Evolutionary conservation across 2,113 vertebrate species (phyloP), one percentile per base, ranked within the genome.

Genomic region (Poeciliopsis turrubarensis): DNA sequence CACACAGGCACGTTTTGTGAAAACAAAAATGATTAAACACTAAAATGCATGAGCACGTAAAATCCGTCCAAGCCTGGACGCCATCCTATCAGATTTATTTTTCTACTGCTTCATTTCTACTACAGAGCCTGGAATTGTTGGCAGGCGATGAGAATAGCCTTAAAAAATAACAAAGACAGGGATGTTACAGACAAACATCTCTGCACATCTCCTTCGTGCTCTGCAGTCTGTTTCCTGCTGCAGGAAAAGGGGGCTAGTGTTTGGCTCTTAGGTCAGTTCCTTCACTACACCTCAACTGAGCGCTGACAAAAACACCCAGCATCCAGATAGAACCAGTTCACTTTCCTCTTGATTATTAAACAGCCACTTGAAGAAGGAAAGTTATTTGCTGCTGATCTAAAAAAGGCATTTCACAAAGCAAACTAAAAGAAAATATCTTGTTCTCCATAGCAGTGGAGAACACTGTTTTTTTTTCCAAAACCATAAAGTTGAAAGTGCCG

Each of bases 171-270:
- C 84, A 90, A 87, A 84, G 66, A 68, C 78, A 77, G 80, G 86
- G 87, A 88, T 72, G 81, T 83, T 73, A 79, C 69, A 92, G 83
- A 83, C 86, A 90, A 89, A 91, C 88, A 85, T 86, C 75, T 89
- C 70, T 73, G 84, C 76, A 17, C 74, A 82, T 85, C 88, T 89
- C 85, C 79, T 87, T 81, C 83, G 92, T 85, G 85, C 85, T 90
- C 78, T 87, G 78, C 86, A 85, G 77, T 83, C 85, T 78, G 89
- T 90, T 92, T 93, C 91, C 92, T 93, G 92, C 90, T 30, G 79
- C 90, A 90, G 91, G 92, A 93, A 91, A 88, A 82, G 69, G 71
- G 71, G 76, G 75, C 74, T 85, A 76, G 63, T 85, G 79, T 87
- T 82, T 6, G n/a, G 78, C 77, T 85, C 74, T 85, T 79, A 78